Percentiles rank a stretch among this genome's conserved stretches.
Evolutionary conservation across 2,888 invertebrate genomes (phyloP).

Genomic region (Tipula confusa): DNA sequence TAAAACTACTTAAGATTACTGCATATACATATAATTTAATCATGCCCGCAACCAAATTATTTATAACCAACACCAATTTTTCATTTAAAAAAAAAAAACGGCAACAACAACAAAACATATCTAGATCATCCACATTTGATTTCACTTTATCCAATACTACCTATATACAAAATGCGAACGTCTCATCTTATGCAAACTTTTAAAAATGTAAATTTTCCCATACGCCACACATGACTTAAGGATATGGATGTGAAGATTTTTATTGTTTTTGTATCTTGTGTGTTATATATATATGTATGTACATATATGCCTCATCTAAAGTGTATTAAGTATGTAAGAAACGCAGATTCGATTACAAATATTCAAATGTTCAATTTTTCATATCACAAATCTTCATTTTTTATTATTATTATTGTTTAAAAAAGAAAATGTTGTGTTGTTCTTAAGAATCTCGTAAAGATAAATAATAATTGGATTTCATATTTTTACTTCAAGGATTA

Average conservation of each 20-base stretch:
- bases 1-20: neutral
- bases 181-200: neutral
- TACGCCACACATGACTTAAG: conserved; percentile 25
- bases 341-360: conserved; percentile 16
- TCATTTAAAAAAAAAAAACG: neutral
- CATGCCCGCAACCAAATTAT: conserved; percentile 12
- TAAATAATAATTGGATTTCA: conserved; percentile 3
- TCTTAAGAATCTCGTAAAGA: neutral
- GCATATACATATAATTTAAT: neutral
- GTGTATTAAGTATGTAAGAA: neutral
- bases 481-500: neutral
- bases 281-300: neutral
- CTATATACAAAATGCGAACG: neutral
- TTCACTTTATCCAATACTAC: neutral
- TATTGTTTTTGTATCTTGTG: neutral
- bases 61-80: conserved; percentile 25
- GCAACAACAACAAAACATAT: neutral
- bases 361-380: conserved; percentile 25
- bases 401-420: neutral
- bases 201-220: conserved; percentile 15
- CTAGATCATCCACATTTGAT: conserved; percentile 3
- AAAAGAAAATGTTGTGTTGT: neutral
- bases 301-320: neutral
- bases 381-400: neutral
- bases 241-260: conserved; percentile 1